phyloP scores from a whole-genome alignment of 2,113 vertebrate species.

The Lophochroa leadbeateri region DNA sequence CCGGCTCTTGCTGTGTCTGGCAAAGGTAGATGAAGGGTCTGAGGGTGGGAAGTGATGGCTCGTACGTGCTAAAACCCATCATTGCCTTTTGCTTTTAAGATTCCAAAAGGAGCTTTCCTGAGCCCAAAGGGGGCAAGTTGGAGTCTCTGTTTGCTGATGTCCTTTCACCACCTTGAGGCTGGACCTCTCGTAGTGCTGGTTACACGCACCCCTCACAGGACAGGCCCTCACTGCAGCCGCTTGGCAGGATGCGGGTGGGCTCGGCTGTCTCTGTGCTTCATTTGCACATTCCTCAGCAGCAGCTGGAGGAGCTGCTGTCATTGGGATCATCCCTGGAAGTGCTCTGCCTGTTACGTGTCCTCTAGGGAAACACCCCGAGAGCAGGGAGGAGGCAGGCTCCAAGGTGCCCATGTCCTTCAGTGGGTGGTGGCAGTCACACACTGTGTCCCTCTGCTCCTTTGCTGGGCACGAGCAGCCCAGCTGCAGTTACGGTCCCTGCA shows the following conservation, averaged over 20 bases:
- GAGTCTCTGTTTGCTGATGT: constrained; percentile 1
- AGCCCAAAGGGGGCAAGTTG: background rate
- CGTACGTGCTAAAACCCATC: background rate
- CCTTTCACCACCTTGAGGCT: constrained; percentile 6
- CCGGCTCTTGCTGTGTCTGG: background rate
- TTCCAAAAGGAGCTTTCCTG: background rate
- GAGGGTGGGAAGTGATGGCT: background rate
- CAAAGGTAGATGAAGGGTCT: background rate
- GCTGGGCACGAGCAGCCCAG: background rate
- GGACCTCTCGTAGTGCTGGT: background rate
- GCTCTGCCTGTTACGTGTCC: background rate
- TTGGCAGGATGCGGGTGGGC: background rate
- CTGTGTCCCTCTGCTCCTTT: background rate
- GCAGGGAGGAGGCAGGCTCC: background rate
- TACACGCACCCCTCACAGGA: background rate
- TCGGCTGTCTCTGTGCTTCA: background rate
- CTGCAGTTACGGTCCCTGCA: background rate
- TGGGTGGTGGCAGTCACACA: background rate
- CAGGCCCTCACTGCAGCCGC: background rate
- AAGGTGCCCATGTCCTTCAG: background rate
- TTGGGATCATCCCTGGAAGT: background rate
- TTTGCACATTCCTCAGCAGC: constrained; percentile 19
- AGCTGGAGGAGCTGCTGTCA: background rate
- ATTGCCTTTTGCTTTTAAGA: background rate
- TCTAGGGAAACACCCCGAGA: background rate